Evolutionary conservation across 2,113 vertebrate species (phyloP).

Genomic region (Pelusios castaneus): DNA sequence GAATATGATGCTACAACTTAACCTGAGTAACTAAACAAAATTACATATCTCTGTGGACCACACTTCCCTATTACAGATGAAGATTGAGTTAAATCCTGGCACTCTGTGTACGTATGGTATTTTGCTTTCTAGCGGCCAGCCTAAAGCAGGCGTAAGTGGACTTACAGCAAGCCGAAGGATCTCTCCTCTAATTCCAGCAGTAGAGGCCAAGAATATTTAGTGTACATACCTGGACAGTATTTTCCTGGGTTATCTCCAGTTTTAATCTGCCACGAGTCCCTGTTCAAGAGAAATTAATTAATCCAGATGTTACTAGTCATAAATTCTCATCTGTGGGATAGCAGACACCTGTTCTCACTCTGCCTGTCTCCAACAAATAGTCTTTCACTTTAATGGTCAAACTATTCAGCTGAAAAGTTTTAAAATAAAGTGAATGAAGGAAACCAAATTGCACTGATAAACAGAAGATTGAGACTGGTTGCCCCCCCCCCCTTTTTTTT

Average conservation of each 20-base stretch:
- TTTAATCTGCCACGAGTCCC: background rate
- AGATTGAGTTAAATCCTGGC: background rate
- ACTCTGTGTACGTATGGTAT: background rate
- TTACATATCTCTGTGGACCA: accelerated
- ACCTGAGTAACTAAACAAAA: background rate
- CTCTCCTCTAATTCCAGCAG: background rate
- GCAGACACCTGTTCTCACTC: background rate
- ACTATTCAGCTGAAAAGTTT: background rate
- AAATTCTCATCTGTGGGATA: background rate
- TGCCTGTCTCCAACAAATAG: background rate
- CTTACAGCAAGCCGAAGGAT: background rate
- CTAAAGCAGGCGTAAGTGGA: background rate
- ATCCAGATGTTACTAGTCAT: background rate
- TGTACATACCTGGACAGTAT: background rate
- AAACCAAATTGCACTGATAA: background rate
- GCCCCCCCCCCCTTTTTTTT: background rate
- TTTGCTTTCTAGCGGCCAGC: background rate
- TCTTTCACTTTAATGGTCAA: background rate
- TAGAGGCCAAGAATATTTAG: background rate
- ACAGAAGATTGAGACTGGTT: background rate
- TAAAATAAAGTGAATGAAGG: background rate
- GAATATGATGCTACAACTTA: background rate
- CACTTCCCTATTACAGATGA: background rate
- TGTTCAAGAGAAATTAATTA: background rate
- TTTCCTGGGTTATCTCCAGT: background rate